Evolutionary conservation across 37 sponge, comb jelly and placozoan genomes (phyloP).

Genomic region (Theonella swinhoei): DNA sequence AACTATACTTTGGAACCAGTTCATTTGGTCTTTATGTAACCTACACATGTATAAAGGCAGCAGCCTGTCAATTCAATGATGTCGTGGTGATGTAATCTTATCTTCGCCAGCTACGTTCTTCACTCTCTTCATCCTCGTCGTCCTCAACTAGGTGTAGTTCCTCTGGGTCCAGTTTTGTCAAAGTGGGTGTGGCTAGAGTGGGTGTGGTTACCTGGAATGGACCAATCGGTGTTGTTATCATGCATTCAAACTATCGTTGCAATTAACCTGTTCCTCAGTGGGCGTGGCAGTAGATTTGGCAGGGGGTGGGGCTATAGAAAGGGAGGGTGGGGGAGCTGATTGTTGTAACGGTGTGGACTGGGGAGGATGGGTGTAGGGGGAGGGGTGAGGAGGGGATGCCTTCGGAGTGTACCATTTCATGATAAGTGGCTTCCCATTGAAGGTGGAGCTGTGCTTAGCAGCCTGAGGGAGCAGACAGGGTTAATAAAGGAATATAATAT

Average conservation of each 20-base stretch:
- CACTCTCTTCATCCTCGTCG: constrained; percentile 68
- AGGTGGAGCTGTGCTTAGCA: constrained; percentile 45
- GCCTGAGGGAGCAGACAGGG: constrained; percentile 21
- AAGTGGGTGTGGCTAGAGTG: constrained; percentile 14
- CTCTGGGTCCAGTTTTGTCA: constrained; percentile 23
- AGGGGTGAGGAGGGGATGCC: neutral
- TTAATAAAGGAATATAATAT: neutral
- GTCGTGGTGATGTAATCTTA: constrained; percentile 6
- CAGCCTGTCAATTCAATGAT: too few relatives aligned
- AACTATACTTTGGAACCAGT: too few relatives aligned
- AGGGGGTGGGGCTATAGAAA: too few relatives aligned
- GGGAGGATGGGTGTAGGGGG: neutral
- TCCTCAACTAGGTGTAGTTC: constrained; percentile 51
- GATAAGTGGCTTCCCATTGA: constrained; percentile 79
- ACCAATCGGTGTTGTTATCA: too few relatives aligned
- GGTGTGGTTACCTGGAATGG: neutral
- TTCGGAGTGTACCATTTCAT: constrained; percentile 84
- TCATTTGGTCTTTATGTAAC: too few relatives aligned
- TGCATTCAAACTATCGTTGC: too few relatives aligned
- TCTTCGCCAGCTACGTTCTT: constrained; percentile 54
- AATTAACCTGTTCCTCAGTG: too few relatives aligned
- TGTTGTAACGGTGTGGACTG: constrained; percentile 1
- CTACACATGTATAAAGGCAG: neutral
- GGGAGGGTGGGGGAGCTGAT: neutral
- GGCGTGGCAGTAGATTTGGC: too few relatives aligned